Evolutionary conservation across 2,797 vertebrate genomes (phyloP), one percentile per base, ranked within the genome.

Genomic region (Crenichthys baileyi): DNA sequence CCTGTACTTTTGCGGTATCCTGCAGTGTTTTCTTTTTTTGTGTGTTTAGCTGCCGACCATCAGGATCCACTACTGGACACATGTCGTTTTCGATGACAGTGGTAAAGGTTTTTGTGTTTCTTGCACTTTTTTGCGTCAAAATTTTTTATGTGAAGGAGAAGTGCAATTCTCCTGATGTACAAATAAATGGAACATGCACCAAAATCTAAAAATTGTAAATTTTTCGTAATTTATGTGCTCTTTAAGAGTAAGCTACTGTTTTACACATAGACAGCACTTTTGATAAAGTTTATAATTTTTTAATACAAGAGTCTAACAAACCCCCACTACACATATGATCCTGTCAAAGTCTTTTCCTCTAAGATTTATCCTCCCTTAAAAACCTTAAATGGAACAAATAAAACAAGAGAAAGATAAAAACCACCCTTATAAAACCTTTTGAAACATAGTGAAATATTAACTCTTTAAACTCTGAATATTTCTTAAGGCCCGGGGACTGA

Each of bases 361-460:
- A 61, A 31, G 26, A 18, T 15, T 18, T 18, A 8, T 18, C 18
- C 8, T 15, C 0, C 0, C 18, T 11, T 11, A 53, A 20, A 53
- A 13, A 2, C 2, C 4, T 41, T 41, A 8, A 7, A 55, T 24
- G 36, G 13, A 68, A 70, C 72, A 70, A 79, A 55, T 31, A 61
- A 65, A 73, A n/a, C 18, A 15, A 6, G 73, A 74, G 26, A 5
- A 79, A 68, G 16, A 11, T 67, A 73, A 76, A 76, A 80, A 71
- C 8, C 16, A 13, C 15, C 18, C 4, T 58, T 46, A 39, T 83
- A 0, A 29, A 89, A 79, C 61, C 68, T 78, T 22, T 18, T 50
- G 81, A 79, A 82, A 79, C 78, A 75, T 20, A 44, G 82, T 70
- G 26, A 85, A 83, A 88, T 73, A 77, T 75, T 65, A 82, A 70